Base-by-base conservation (phyloP, 1,140 invertebrate species). In the Drosophila kurseongensis region DNA sequence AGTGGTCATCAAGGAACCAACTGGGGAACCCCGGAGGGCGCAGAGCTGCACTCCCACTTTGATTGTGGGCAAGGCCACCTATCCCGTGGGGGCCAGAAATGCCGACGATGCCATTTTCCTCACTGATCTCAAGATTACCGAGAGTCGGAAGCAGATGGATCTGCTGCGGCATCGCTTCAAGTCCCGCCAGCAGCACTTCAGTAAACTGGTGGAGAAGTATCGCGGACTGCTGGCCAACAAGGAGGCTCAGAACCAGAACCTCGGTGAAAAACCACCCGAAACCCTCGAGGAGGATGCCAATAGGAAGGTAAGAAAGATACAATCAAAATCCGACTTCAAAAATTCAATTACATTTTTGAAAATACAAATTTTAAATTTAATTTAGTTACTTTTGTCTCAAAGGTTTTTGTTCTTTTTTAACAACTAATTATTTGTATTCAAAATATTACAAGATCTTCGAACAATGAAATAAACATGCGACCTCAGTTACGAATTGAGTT, bases 81-180 rank as follows among this genome's bases (percentile, higher is more conserved):
- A 91, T 71, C 92, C 92, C 0, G 83, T 91, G 61, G 92, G 92
- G 0, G 90, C 93, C 2, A 94, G 94, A 84, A 94, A 92, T 54
- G 92, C 93, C 13, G 92, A 93, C 10, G 94, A 95, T 75, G 93
- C 94, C 8, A 92, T 95, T 40, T 93, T 94, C 45, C 94, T 95
- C 59, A 90, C 96, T 27, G 95, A 96, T 76, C 93, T 96, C n/a
- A 95, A 96, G 92, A 94, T 96, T 41, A 96, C 96, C 18, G 95
- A 96, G 75, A 93, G 95, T 63, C 93, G 95, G 16, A 97, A 97
- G 88, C 95, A 95, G 72, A 91, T 96, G 41, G 96, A 97, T 93
- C 91, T 97, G 29, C 80, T 96, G n/a, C 94, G 94, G 62, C 96
- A 96, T 84, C 94, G 95, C 61, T 95, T 93, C 40, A 94, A 94